Evolutionary conservation across 1,140 invertebrate genomes (phyloP), one percentile per base, ranked within the genome.

Genomic region (Trichonephila clavipes): DNA sequence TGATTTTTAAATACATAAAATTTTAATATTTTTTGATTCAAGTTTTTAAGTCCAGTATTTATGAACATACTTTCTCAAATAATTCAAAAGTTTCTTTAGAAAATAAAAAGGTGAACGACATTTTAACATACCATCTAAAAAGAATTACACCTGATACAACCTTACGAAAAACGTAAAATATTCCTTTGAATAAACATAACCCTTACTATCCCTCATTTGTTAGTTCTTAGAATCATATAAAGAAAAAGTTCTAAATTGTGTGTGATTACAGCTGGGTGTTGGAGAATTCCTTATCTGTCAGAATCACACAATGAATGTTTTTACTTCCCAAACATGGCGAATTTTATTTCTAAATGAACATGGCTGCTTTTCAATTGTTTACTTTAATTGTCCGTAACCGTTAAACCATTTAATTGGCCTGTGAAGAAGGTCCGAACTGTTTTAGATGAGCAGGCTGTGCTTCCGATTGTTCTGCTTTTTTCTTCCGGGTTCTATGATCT

Each of bases 401-500:
- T 34, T 77, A 77, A 77, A 77, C 24, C 72, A 34, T 77, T 77
- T 40, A 34, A 34, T 77, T 34, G 72, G 72, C 72, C 3, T 14
- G 24, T 18, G 28, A 69, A 24, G 24, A 24, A 69, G 14, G 24
- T 69, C 66, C 66, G 10, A 14, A 66, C 24, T 77, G 24, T 77
- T 72, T 77, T 77, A 24, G n/a, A 69, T 69, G n/a, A 69, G 66
- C 51, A 28, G 24, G n/a, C 72, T 40, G 34, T 40, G 16, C 28
- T 77, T 40, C 72, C 34, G 72, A 77, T 19, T 77, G 24, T 40
- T 77, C 24, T 77, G 24, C 24, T 77, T 77, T 28, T n/a, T 77
- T 34, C 72, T 77, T 77, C 72, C 72, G 72, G 72, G 72, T 77
- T 77, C 72, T 77, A 77, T 19, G 72, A 77, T 77, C 72, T 77